phyloP scores from a whole-genome alignment of 2,888 invertebrate genomes.

The Caenorhabditis sp. region DNA sequence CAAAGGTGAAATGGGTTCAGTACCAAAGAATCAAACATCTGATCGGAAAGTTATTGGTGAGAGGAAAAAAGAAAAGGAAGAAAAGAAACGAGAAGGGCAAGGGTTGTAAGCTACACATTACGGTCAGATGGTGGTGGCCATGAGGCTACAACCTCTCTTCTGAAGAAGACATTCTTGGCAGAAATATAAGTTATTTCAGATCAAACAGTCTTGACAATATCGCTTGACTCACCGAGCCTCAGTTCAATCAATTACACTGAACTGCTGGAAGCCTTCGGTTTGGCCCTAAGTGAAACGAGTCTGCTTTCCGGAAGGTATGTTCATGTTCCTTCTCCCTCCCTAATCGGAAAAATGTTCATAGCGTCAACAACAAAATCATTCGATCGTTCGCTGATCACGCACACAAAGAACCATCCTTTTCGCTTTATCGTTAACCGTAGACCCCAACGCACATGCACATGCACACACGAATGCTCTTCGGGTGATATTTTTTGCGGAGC shows the following conservation, averaged over 20 bases:
- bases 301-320: constrained; percentile 39
- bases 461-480: constrained; percentile 43
- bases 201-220: constrained; percentile 24
- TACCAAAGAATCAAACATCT: constrained; percentile 2
- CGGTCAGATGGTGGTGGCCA: constrained; percentile 13
- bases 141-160: neutral
- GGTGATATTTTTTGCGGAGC: constrained; percentile 42
- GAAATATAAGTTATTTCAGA: constrained; percentile 19
- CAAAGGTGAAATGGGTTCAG: neutral
- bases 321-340: no score
- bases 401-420: constrained; percentile 39
- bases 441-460: constrained; percentile 16
- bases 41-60: no score
- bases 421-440: neutral
- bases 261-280: constrained; percentile 35
- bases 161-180: neutral
- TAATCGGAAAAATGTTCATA: neutral
- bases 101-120: constrained; percentile 24
- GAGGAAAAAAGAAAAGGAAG: neutral
- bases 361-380: constrained; percentile 13
- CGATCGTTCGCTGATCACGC: constrained; percentile 51
- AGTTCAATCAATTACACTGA: constrained; percentile 40
- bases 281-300: constrained; percentile 33
- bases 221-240: constrained; percentile 35
- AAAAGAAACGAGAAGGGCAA: constrained; percentile 1